Base-by-base conservation (phyloP, 1,140 invertebrate species). In the Adelges cooleyi region DNA sequence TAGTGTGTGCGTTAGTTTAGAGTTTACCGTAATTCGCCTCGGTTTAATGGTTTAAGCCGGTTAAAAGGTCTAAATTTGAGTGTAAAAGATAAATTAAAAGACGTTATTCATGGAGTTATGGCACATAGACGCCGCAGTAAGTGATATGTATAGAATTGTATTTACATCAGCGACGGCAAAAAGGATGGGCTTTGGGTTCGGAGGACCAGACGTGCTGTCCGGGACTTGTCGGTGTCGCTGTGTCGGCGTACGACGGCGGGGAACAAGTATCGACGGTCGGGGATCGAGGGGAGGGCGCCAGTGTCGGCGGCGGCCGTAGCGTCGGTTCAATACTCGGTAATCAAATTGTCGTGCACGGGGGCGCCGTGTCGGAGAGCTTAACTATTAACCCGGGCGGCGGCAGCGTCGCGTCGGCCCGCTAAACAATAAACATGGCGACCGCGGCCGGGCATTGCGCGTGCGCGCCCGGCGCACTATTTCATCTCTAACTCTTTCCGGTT, bases 261-360 rank as follows among this genome's bases (percentile, higher is more conserved):
- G 15, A 15, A 53, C n/a, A 10, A 17, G 23, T 5, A 17, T 25
- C n/a, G 27, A 9, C 6, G 0, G 29, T 29, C 3, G 27, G 6
- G n/a, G 29, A 18, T 17, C 15, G 40, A 5, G 40, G 15, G 52
- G 33, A 15, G 33, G 15, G 20, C 36, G 36, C 20, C 8, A 22
- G 53, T 3, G 22, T 33, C 6, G 38, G 18, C 11, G 40, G 20
- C 54, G 38, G 13, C 38, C n/a, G 54, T 40, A 23, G 17, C 27
- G 56, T 11, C 56, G 56, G 56, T 62, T 62, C 56, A 62, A 62
- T 62, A 62, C 56, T 62, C 56, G 56, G 56, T 62, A 62, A 62
- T 62, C 56, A 62, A 62, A 62, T 62, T 62, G 56, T 62, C 56
- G 40, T 62, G 56, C 56, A 62, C 56, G 42, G 56, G 56, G 56